Percentiles rank a stretch among this genome's conserved stretches.
Conservation (phyloP, 2,888 invertebrate genomes). For the Epinotia ramella region DNA sequence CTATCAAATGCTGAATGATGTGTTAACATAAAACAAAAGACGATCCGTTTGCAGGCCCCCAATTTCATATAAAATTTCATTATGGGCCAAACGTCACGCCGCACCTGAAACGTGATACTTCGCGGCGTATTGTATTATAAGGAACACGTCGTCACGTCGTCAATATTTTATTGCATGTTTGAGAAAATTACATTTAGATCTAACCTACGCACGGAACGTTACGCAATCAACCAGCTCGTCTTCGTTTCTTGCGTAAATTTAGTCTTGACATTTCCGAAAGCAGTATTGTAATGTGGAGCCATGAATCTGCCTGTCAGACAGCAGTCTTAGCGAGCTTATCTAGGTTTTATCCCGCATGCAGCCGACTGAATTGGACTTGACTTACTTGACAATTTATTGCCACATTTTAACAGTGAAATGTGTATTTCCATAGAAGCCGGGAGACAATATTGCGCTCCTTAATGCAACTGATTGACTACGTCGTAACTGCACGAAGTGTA, state of each 20-base stretch:
- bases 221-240: not conserved
- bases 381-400: not conserved
- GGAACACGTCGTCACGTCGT: too few species aligned
- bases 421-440: not conserved
- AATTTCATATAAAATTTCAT: too few species aligned
- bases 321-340: slow-evolving; percentile 2
- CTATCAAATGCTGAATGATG: too few species aligned
- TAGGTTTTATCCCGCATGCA: not conserved
- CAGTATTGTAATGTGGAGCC: not conserved
- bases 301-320: slow-evolving; percentile 7
- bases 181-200: too few species aligned
- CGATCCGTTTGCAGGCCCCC: too few species aligned
- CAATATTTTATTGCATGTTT: too few species aligned
- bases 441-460: not conserved
- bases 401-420: not conserved
- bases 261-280: not conserved
- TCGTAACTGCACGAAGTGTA: too few species aligned
- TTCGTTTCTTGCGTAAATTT: not conserved
- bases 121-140: too few species aligned
- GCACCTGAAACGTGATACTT: too few species aligned
- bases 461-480: not conserved
- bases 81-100: too few species aligned
- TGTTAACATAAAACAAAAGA: too few species aligned
- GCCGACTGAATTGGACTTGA: not conserved
- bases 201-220: too few species aligned